Base-by-base conservation (phyloP, 2,888 invertebrate species). In the Ophioninae sp. region DNA sequence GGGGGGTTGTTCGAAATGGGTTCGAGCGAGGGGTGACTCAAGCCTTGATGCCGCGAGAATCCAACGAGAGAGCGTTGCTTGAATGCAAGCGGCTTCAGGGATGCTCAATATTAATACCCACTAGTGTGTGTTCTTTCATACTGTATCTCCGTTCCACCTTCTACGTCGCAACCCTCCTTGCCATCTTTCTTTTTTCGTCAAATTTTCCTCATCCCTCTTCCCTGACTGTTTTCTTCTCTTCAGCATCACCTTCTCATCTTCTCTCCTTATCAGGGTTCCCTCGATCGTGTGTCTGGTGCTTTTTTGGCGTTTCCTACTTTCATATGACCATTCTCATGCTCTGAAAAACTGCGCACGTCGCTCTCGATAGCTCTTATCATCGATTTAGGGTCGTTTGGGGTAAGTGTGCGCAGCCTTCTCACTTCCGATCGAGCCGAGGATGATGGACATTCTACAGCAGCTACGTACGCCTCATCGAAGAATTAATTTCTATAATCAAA, bases 101-200 rank as follows among this genome's bases (percentile, higher is more conserved):
- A 91, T 91, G 91, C 92, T 92, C 92, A 92, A 92, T 92, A 92
- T 92, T 92, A 92, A 92, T 92, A 92, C 92, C 91, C 90, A 91
- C 91, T 91, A 90, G 90, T 92, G 89, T 92, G 89, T 92, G n/a
- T 91, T 89, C 91, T 91, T 92, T 92, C 90, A 90, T 90, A 89
- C 88, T 88, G 86, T 87, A 88, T 88, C 88, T 89, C 88, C 84
- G 85, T 83, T 69, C 62, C 69, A 69, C 69, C 75, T 44, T 21
- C 61, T 59, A 30, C 64, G 7, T 50, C 56, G 75, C 61, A 41
- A 41, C 10, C 37, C 41, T 37, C 57, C 78, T 84, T 77, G 74
- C 75, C 78, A 61, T 78, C 83, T 86, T 84, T 83, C 83, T 85
- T 77, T 83, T 82, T 83, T 62, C n/a, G 39, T n/a, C 75, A n/a